Evolutionary conservation across 2,113 vertebrate species (phyloP).

Genomic region (Rhabdornis inornatus): DNA sequence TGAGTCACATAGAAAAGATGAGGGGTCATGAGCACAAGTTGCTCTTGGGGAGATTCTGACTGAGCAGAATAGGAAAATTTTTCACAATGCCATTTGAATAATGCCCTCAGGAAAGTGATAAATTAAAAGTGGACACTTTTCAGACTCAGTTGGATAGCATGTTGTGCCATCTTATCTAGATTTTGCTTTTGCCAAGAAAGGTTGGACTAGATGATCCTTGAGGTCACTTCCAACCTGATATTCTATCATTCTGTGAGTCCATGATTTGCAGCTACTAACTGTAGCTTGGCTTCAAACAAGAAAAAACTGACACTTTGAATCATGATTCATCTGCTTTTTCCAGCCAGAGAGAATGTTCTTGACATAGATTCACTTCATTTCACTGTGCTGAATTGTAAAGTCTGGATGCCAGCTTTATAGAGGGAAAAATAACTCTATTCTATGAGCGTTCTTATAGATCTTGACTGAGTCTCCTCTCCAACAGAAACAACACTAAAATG

Average conservation of each 20-base stretch:
- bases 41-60: background rate
- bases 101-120: background rate
- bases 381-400: background rate
- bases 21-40: background rate
- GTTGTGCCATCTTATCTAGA: background rate
- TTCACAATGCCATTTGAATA: background rate
- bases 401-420: background rate
- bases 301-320: background rate
- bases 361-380: background rate
- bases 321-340: background rate
- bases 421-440: background rate
- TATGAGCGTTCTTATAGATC: background rate
- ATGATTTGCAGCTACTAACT: background rate
- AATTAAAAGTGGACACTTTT: rapidly evolving
- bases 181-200: background rate
- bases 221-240: background rate
- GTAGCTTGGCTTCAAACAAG: background rate
- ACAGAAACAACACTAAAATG: background rate
- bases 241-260: background rate
- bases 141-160: background rate
- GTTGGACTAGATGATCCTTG: background rate
- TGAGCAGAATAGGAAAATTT: background rate
- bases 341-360: background rate
- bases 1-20: background rate
- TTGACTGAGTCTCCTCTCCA: background rate